Percentiles rank a stretch among this genome's conserved stretches.
phyloP scores from a whole-genome alignment of 1,140 invertebrate species.

The Drosophila burlai region DNA sequence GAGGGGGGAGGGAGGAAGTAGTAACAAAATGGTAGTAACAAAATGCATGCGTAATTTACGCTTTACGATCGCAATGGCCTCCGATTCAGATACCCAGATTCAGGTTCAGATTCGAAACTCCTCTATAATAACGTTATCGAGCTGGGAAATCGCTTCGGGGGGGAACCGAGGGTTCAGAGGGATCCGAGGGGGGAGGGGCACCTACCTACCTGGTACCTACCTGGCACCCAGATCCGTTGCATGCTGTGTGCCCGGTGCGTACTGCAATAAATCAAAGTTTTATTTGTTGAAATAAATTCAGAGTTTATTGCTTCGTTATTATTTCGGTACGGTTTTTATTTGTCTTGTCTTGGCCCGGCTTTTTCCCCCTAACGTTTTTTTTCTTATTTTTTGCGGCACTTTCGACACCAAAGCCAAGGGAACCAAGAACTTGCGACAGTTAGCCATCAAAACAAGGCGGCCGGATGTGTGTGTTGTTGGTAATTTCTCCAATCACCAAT shows the following conservation, averaged over 20 bases:
- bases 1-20: neutral
- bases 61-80: conserved; percentile 65
- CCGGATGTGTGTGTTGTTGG: conserved; percentile 36
- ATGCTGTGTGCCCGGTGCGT: conserved; percentile 75
- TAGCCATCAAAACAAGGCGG: conserved; percentile 42
- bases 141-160: conserved; percentile 36
- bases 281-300: conserved; percentile 84
- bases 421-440: conserved; percentile 32
- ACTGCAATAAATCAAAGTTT: conserved; percentile 81
- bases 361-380: neutral
- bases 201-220: neutral
- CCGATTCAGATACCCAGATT: conserved; percentile 21
- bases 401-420: conserved; percentile 12
- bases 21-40: conserved; percentile 6
- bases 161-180: neutral
- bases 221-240: conserved; percentile 48
- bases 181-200: neutral
- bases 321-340: conserved; percentile 47
- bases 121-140: conserved; percentile 43
- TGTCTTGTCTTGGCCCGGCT: conserved; percentile 6
- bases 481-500: no score
- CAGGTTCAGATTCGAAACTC: conserved; percentile 46
- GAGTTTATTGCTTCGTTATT: conserved; percentile 83
- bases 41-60: conserved; percentile 62
- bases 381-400: neutral